Percentiles rank a stretch among this genome's conserved stretches.
Evolutionary conservation across 2,113 vertebrate species (phyloP).

Genomic region (Sarotherodon lohbergeri): DNA sequence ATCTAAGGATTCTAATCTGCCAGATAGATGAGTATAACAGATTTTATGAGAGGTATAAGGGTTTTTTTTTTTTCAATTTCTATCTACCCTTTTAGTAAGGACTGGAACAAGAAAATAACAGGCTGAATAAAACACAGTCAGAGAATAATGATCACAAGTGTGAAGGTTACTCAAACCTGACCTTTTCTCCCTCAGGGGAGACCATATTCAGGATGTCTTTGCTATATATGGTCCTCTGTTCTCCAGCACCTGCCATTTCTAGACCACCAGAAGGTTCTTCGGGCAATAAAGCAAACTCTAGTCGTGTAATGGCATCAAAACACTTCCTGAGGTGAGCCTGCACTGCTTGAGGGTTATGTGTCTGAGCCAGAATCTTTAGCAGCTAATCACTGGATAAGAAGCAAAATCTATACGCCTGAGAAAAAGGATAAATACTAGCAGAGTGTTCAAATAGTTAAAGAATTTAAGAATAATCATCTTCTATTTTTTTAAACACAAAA

Average conservation of each 20-base stretch:
- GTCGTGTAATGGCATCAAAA: slow-evolving; percentile 77
- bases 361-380: slow-evolving; percentile 83
- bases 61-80: rapidly evolving
- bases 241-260: slow-evolving; percentile 27
- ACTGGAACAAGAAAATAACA: not conserved
- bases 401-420: slow-evolving; percentile 73
- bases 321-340: slow-evolving; percentile 84
- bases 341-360: slow-evolving; percentile 80
- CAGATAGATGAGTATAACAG: not conserved
- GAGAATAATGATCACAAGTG: not conserved
- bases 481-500: not conserved
- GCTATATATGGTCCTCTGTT: slow-evolving; percentile 71
- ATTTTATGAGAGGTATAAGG: not conserved
- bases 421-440: not conserved
- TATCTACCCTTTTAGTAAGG: not conserved
- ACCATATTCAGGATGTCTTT: slow-evolving; percentile 83
- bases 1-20: not conserved
- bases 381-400: slow-evolving; percentile 85
- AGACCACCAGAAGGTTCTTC: slow-evolving; percentile 5
- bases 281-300: slow-evolving; percentile 75
- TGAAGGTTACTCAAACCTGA: slow-evolving; percentile 29
- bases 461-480: not conserved
- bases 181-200: slow-evolving; percentile 81
- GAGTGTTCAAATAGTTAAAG: not conserved
- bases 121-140: not conserved